Evolutionary conservation across 2,797 vertebrate genomes (phyloP).

Genomic region (Telmatherina bonti): DNA sequence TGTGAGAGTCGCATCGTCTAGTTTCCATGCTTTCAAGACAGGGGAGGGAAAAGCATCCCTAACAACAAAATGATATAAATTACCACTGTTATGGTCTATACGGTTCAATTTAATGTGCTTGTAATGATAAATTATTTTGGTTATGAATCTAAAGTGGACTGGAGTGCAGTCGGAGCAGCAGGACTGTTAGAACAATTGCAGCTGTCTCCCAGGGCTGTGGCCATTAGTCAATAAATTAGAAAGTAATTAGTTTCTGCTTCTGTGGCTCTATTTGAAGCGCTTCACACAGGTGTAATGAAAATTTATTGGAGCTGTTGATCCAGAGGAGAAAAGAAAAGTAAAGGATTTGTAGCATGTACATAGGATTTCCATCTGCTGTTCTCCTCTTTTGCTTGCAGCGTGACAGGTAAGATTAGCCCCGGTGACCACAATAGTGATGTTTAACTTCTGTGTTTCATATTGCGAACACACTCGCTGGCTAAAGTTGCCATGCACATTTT

Average conservation of each 20-base stretch:
- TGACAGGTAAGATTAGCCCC: conserved; percentile 59
- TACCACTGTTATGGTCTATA: conserved; percentile 86
- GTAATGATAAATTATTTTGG: conserved; percentile 89
- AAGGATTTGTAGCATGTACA: conserved; percentile 76
- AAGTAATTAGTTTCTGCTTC: conserved; percentile 89
- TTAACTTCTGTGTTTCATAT: conserved; percentile 13
- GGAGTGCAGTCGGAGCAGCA: conserved; percentile 80
- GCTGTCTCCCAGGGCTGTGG: conserved; percentile 85
- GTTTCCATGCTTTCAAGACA: conserved; percentile 67
- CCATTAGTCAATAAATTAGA: conserved; percentile 91
- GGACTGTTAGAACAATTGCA: conserved; percentile 86
- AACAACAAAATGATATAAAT: conserved; percentile 85
- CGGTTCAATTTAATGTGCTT: conserved; percentile 88
- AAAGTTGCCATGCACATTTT: conserved; percentile 26
- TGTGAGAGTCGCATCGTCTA: conserved; percentile 58
- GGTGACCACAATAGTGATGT: conserved; percentile 38
- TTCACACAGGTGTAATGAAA: conserved; percentile 88
- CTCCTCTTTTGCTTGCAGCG: conserved; percentile 39
- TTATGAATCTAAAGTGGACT: conserved; percentile 85
- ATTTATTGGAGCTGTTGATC: conserved; percentile 86
- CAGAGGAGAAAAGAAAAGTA: conserved; percentile 78
- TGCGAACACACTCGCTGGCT: conserved; percentile 37
- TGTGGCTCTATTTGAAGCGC: conserved; percentile 88
- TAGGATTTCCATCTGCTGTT: conserved; percentile 71
- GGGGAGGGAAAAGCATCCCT: conserved; percentile 68